phyloP scores from a whole-genome alignment of 2,113 vertebrate genomes.

The Butorides virescens region DNA sequence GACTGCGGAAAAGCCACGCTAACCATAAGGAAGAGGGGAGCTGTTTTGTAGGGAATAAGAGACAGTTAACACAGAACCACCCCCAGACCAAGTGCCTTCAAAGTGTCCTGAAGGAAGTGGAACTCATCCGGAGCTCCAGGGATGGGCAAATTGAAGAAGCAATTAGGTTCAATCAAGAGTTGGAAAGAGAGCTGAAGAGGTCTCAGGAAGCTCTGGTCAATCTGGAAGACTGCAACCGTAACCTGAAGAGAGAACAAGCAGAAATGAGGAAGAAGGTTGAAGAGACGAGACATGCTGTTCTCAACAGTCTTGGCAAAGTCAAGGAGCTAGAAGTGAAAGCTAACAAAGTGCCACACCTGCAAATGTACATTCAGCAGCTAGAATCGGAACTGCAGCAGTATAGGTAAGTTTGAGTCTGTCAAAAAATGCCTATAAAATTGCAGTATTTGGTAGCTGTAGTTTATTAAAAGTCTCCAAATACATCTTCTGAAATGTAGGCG shows the following conservation, averaged over 20 bases:
- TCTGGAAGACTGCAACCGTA: conserved; percentile 82
- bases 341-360: conserved; percentile 78
- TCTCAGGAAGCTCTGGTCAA: conserved; percentile 73
- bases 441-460: background rate
- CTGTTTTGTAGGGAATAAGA: conserved; percentile 72
- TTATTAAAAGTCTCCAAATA: background rate
- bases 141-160: conserved; percentile 82
- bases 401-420: conserved; percentile 73
- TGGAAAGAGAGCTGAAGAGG: conserved; percentile 82
- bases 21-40: conserved; percentile 74
- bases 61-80: background rate
- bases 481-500: background rate
- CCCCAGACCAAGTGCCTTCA: conserved; percentile 72
- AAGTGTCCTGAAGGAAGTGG: conserved; percentile 78
- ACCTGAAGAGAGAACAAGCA: conserved; percentile 82
- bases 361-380: conserved; percentile 79
- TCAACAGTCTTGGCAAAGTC: conserved; percentile 86
- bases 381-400: conserved; percentile 83
- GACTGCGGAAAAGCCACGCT: conserved; percentile 87
- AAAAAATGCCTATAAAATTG: background rate
- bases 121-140: conserved; percentile 76
- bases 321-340: conserved; percentile 88
- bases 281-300: conserved; percentile 82
- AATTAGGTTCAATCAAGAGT: conserved; percentile 76
- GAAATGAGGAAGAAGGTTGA: conserved; percentile 88